Conservation (phyloP, 2,797 vertebrate species). For the Rhinatrema bivittatum region DNA sequence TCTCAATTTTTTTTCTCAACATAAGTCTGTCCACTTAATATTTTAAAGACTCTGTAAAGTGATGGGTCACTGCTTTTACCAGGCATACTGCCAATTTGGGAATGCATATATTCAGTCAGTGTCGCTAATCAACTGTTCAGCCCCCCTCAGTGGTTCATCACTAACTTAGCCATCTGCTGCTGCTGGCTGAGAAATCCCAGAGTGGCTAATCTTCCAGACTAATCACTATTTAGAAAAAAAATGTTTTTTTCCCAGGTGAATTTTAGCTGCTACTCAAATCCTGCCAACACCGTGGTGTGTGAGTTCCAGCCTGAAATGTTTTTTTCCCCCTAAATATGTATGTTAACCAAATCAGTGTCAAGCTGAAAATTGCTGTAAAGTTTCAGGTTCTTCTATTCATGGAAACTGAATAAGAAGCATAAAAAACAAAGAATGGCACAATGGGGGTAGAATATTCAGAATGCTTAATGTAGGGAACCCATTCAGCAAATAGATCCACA, state of each 20-base stretch:
- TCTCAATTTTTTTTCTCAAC: too few relatives aligned
- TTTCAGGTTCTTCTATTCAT: too few relatives aligned
- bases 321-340: neutral
- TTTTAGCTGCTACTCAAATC: neutral
- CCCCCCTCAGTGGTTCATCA: constrained; percentile 14
- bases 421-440: too few relatives aligned
- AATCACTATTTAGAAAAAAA: constrained; percentile 17
- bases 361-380: too few relatives aligned
- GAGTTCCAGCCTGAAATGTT: neutral
- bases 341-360: neutral
- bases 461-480: too few relatives aligned
- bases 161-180: constrained; percentile 33
- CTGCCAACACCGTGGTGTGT: neutral
- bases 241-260: neutral
- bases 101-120: constrained; percentile 9
- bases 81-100: constrained; percentile 18
- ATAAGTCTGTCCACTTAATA: constrained; percentile 10
- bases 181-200: constrained; percentile 17
- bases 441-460: too few relatives aligned
- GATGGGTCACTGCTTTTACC: constrained; percentile 12
- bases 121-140: constrained; percentile 26
- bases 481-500: too few relatives aligned
- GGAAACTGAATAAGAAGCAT: too few relatives aligned
- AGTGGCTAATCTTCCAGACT: constrained; percentile 19
- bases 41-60: constrained; percentile 16